Conservation (phyloP, 1,140 invertebrate genomes). For the Drosophila carrolli region DNA sequence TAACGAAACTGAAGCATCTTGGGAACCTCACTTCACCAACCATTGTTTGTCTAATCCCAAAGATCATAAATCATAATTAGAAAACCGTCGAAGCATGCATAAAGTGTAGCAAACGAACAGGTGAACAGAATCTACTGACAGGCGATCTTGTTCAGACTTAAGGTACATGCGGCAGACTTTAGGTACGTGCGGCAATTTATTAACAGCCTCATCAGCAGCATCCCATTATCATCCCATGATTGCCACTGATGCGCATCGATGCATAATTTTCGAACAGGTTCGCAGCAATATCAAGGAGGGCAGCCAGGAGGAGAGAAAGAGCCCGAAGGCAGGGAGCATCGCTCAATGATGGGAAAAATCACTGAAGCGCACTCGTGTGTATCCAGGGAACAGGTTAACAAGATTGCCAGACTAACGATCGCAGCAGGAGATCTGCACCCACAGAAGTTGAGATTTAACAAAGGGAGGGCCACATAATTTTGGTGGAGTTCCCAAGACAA, state of each 20-base stretch:
- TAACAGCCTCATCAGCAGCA: constrained; percentile 20
- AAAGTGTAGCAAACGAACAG: constrained; percentile 54
- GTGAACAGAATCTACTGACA: constrained; percentile 24
- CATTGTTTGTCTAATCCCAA: constrained; percentile 32
- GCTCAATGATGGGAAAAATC: constrained; percentile 33
- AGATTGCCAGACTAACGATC: background rate
- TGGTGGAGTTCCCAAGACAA: background rate
- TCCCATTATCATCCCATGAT: constrained; percentile 33
- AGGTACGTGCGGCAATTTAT: background rate
- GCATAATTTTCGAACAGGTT: constrained; percentile 67
- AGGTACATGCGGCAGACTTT: background rate
- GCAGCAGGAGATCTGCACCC: constrained; percentile 7
- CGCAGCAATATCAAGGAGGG: constrained; percentile 21
- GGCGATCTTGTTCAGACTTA: background rate
- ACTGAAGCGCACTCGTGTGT: constrained; percentile 44
- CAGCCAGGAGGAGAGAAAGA: constrained; percentile 5
- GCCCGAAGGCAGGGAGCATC: constrained; percentile 14
- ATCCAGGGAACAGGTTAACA: constrained; percentile 43
- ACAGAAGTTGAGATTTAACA: background rate
- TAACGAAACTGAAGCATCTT: constrained; percentile 22
- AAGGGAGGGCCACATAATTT: background rate
- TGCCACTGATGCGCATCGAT: constrained; percentile 56
- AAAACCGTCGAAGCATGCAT: constrained; percentile 45
- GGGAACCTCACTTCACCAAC: background rate
- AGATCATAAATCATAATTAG: constrained; percentile 52